Evolutionary conservation across 2,888 invertebrate species (phyloP).

Genomic region (Thalpophila matura): DNA sequence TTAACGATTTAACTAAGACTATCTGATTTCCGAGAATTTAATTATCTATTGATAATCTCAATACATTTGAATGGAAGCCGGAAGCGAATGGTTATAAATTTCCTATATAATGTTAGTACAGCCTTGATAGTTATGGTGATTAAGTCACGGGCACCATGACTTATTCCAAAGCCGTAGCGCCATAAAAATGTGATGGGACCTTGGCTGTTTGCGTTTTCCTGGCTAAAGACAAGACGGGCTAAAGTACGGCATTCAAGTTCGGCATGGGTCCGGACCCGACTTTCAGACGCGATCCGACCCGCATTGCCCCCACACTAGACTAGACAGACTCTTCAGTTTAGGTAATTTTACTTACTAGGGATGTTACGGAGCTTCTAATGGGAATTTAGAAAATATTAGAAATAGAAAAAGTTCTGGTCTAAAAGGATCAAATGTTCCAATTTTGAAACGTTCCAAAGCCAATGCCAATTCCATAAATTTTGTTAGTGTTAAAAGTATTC

Average conservation of each 20-base stretch:
- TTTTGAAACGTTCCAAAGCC: no score
- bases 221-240: constrained; percentile 2
- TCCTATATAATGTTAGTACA: constrained; percentile 58
- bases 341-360: no score
- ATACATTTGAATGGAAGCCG: constrained; percentile 61
- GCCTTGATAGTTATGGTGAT: constrained; percentile 71
- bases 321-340: background rate
- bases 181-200: constrained; percentile 60
- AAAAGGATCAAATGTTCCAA: no score
- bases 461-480: no score
- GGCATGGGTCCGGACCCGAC: no score
- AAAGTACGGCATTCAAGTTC: constrained; percentile 30
- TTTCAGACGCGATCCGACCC: no score
- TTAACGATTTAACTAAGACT: background rate
- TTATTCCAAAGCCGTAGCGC: constrained; percentile 70
- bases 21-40: background rate
- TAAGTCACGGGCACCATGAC: constrained; percentile 70
- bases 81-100: constrained; percentile 73
- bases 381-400: no score
- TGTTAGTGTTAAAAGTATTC: no score
- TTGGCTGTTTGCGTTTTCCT: constrained; percentile 48
- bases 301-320: no score
- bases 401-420: no score
- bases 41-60: constrained; percentile 22
- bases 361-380: no score